Evolutionary conservation across 2,113 vertebrate genomes (phyloP), one percentile per base, ranked within the genome.

Genomic region (Equus przewalskii): DNA sequence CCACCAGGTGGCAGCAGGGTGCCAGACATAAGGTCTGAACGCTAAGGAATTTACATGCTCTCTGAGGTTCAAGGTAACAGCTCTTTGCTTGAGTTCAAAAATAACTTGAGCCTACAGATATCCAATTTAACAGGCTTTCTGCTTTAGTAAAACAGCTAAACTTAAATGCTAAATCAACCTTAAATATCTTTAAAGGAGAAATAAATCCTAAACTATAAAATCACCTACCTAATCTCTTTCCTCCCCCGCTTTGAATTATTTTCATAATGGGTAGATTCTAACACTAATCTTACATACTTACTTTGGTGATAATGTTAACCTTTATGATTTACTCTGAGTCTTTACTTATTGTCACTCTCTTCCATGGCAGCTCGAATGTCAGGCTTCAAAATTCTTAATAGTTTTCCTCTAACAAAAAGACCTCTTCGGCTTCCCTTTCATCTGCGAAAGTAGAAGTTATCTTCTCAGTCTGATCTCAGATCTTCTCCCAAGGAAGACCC

Each of bases 1-100:
- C 97, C 98, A 98, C 96, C 87, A 98, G 98, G 96, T 98, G 98
- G 98, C 94, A 41, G 91, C 70, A 97, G 92, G 84, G 54, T 28
- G 89, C 33, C 65, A 90, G 83, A 24, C 80, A 98, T 80, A 72
- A 92, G 58, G 22, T 73, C 36, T 54, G 3, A 5, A 65, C 76
- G 15, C 49, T 56, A 58, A 78, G 12, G 15, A 11, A 79, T 72
- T 56, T 12, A 16, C 0, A 0, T 14, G 15, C 3, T 86, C 97
- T 83, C 56, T 67, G 72, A 85, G 70, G 28, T 84, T 92, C 51
- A n/a, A 83, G 87, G 49, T 81, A 64, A 89, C 36, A 56, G 84
- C 33, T 79, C 49, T 89, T 94, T 75, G 2, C 78, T 67, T 80
- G 67, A 94, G 87, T 92, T 94, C 13, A 89, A 94, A 97, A 96